Conservation (phyloP, 92 coral and sea anemone species). For the Plumapathes pennacea region DNA sequence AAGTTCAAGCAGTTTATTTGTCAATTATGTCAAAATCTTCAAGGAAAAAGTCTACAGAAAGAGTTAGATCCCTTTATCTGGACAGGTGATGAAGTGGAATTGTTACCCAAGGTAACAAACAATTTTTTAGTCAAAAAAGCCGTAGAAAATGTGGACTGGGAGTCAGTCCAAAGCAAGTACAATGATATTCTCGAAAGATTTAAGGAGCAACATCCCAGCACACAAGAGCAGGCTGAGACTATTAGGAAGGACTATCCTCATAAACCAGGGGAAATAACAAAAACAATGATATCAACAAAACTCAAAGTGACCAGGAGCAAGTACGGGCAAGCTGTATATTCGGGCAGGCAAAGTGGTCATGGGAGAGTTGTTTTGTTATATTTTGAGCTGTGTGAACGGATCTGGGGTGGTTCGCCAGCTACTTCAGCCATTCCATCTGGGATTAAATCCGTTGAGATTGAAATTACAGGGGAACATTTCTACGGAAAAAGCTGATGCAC, state of each 20-base stretch:
- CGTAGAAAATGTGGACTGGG: too few relatives aligned
- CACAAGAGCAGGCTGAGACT: slow-evolving; percentile 7
- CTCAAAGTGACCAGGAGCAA: slow-evolving; percentile 18
- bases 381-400: slow-evolving; percentile 38
- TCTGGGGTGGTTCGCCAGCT: slow-evolving; percentile 63
- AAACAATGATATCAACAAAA: slow-evolving; percentile 9
- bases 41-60: neutral
- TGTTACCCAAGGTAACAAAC: too few relatives aligned
- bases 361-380: slow-evolving; percentile 39
- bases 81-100: too few relatives aligned
- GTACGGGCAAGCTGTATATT: slow-evolving; percentile 22
- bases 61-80: too few relatives aligned
- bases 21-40: neutral
- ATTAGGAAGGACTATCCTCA: slow-evolving; percentile 15
- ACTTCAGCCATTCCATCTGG: slow-evolving; percentile 21
- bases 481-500: too few relatives aligned
- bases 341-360: slow-evolving; percentile 23
- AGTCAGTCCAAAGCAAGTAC: slow-evolving; percentile 6
- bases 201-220: slow-evolving; percentile 2
- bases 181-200: slow-evolving; percentile 8
- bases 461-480: too few relatives aligned
- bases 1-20: neutral
- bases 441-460: slow-evolving; percentile 5
- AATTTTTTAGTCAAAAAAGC: too few relatives aligned
- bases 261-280: slow-evolving; percentile 14